Percentiles rank a stretch among this genome's conserved stretches.
Conservation (phyloP, 2,888 invertebrate genomes). For the Aromia moschata region DNA sequence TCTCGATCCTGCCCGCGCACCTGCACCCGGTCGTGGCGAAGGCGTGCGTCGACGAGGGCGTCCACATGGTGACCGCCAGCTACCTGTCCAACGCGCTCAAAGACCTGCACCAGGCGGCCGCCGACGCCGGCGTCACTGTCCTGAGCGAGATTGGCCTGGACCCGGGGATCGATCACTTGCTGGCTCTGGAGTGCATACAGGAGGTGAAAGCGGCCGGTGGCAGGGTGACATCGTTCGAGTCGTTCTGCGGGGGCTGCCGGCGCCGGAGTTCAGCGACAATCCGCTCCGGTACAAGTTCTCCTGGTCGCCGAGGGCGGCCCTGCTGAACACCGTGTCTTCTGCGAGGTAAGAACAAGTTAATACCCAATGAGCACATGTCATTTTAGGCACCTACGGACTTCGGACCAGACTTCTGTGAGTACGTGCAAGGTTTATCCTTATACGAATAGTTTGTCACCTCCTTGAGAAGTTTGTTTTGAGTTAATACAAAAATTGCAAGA, state of each 20-base stretch:
- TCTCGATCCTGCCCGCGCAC: slow-evolving; percentile 90
- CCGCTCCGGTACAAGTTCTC: slow-evolving; percentile 92
- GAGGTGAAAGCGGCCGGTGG: slow-evolving; percentile 90
- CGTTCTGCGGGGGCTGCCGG: slow-evolving; percentile 97
- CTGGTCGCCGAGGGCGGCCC: slow-evolving; percentile 95
- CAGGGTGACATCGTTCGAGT: slow-evolving; percentile 92
- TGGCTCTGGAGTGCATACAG: slow-evolving; percentile 97
- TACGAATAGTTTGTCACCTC: too few relatives aligned
- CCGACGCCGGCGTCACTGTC: slow-evolving; percentile 89
- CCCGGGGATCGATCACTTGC: slow-evolving; percentile 86
- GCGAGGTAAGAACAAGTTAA: slow-evolving; percentile 88
- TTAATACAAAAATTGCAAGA: too few relatives aligned
- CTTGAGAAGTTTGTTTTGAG: too few relatives aligned
- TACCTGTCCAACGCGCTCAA: slow-evolving; percentile 89
- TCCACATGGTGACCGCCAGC: slow-evolving; percentile 96
- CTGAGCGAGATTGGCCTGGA: slow-evolving; percentile 98
- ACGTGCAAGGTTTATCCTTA: too few relatives aligned
- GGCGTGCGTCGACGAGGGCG: slow-evolving; percentile 84
- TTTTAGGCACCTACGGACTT: too few relatives aligned
- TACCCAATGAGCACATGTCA: too few relatives aligned
- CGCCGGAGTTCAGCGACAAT: slow-evolving; percentile 95
- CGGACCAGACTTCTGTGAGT: too few relatives aligned
- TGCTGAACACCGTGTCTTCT: slow-evolving; percentile 87
- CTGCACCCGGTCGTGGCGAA: slow-evolving; percentile 88
- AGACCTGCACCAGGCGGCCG: slow-evolving; percentile 80